Base-by-base conservation (phyloP, 2,888 invertebrate species). In the Petrolisthes cinctipes region DNA sequence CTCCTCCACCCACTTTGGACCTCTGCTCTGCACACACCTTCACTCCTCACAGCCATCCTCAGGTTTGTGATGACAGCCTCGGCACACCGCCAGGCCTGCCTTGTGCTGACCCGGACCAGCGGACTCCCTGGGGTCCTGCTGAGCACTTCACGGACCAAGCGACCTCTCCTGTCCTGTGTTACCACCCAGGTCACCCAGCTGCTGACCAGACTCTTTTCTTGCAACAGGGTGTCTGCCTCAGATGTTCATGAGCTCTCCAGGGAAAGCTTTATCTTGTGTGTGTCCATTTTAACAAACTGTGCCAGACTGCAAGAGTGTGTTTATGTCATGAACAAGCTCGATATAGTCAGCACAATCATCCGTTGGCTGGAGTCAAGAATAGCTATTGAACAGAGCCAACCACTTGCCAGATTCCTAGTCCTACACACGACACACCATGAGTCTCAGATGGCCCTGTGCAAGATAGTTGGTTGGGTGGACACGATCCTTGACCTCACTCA, bases 251-350 rank as follows among this genome's bases (percentile, higher is more conserved):
- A 83, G 20, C 56, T 86, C 23, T 75, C 78, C 4, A 78, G n/a
- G 37, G 83, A 83, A 11, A 78, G 76, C 20, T 71, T 86, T 71
- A 54, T 79, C 17, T 5, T 68, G 56, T n/a, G 71, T 51, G 57
- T 86, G n/a, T 83, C 83, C 53, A 23, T 86, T n/a, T 71, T 86
- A 68, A 83, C 56, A 17, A 86, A 86, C 37, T 86, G 86, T 83
- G 83, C 86, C 66, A 23, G 86, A 51, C 56, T 86, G 37, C 86
- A 76, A 73, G 86, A 83, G 20, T 86, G 86, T 86, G 61, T 37
- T 68, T 76, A 20, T 56, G 71, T 86, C 6, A 79, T 86, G 83
- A 86, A 83, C 53, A 86, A 83, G 23, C 68, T 56, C 68, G 86
- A 86, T 57, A 9, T 86, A 17, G 78, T 86, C 5, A 54, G 56